Base-by-base conservation (phyloP, 1,140 invertebrate genomes). In the Phymastichus coffea region DNA sequence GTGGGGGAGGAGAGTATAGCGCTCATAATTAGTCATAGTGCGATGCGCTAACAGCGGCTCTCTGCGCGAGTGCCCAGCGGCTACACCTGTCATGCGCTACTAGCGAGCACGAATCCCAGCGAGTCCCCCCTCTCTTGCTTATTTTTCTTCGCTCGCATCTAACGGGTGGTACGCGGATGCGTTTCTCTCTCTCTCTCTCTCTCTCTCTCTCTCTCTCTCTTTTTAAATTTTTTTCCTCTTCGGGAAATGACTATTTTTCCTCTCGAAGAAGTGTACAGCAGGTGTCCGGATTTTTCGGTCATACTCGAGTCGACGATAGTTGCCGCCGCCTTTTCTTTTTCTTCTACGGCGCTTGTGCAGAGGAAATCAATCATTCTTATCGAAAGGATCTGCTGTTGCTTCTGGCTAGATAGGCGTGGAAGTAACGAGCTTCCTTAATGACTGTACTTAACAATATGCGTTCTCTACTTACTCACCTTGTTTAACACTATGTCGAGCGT, bases 11-110 rank as follows among this genome's bases (percentile, higher is more conserved):
- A n/a, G n/a, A n/a, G n/a, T 17, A 4, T 17, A 8, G 12, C 17
- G 15, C 38, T 49, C 70, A 69, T 78, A 78, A 79, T 79, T 79
- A 79, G 77, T 78, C 76, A 78, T 78, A 79, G 77, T 77, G 76
- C 72, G 70, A 71, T 79, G 77, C 75, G 75, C 75, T 79, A 79
- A 79, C 74, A 79, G 76, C 77, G 77, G 77, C 72, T 76, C 73
- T 79, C 75, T 78, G 77, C 77, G 75, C 76, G 70, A 78, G 64
- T 79, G 77, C 69, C 53, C 61, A 63, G 63, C 3, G 15, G 17
- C 23, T 19, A 20, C 3, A 52, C 40, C 48, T 37, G 57, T 58
- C 48, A 17, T 51, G 37, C 48, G n/a, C 46, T 15, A 17, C 30
- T 26, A 38, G 37, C 23, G 38, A 43, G n/a, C n/a, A n/a, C 41